Percentiles rank a stretch among this genome's conserved stretches.
phyloP scores from a whole-genome alignment of 2,797 vertebrate species.

The Anguilla megastoma region DNA sequence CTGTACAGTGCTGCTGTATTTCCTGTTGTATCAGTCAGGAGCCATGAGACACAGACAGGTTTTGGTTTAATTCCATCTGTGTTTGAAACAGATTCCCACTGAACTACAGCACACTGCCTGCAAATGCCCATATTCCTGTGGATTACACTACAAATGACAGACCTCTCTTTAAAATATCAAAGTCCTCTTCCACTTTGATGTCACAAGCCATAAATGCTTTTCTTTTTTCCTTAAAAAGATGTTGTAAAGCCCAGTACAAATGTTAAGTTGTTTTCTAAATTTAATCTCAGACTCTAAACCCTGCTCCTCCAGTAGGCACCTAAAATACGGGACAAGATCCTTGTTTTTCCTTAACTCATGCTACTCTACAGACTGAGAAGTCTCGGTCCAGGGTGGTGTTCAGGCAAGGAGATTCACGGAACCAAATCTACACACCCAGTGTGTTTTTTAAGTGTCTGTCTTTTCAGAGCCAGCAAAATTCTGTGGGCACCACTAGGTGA shows the following conservation, averaged over 20 bases:
- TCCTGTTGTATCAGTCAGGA: neutral
- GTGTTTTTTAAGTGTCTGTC: conserved; percentile 41
- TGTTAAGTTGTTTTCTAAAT: too few relatives aligned
- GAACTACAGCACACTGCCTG: conserved; percentile 10
- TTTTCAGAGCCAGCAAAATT: conserved; percentile 45
- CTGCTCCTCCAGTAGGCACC: too few relatives aligned
- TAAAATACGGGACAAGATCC: neutral
- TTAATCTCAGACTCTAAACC: too few relatives aligned
- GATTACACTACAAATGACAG: conserved; percentile 22
- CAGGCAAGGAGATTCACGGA: conserved; percentile 44
- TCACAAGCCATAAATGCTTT: conserved; percentile 40
- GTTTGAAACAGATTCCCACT: conserved; percentile 17
- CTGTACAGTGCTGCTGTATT: neutral
- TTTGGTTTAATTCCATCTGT: neutral
- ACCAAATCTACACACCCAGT: conserved; percentile 39
- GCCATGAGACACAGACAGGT: neutral
- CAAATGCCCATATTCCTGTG: conserved; percentile 27
- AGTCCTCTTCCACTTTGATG: conserved; percentile 33
- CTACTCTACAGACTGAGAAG: conserved; percentile 37
- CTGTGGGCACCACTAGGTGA: conserved; percentile 40
- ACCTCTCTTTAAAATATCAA: conserved; percentile 38
- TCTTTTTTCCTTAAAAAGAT: conserved; percentile 28
- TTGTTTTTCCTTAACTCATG: neutral
- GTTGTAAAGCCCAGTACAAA: conserved; percentile 17
- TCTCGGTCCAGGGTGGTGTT: conserved; percentile 44